A percentile compares a stretch with the other conserved stretches of the same genome.
Conservation (phyloP, 2,797 vertebrate species). For the Leptoclinus maculatus region DNA sequence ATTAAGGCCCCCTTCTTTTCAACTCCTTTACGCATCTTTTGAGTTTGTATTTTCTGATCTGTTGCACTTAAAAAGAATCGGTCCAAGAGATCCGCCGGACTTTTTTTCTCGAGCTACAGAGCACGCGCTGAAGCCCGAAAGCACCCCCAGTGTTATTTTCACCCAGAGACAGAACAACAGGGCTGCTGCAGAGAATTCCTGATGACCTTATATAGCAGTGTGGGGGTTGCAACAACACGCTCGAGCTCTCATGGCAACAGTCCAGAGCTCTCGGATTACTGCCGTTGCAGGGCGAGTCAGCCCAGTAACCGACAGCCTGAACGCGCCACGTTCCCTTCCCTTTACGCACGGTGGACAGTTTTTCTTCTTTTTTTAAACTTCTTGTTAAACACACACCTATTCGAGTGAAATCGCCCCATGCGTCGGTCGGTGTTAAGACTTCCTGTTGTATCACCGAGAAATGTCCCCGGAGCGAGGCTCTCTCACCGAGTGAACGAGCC, state of each 20-base stretch:
- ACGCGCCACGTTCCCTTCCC: conserved; percentile 22
- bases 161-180: conserved; percentile 60
- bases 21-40: conserved; percentile 34
- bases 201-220: conserved; percentile 84
- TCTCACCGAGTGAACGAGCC: conserved; percentile 60
- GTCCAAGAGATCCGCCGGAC: conserved; percentile 1
- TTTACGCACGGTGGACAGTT: not conserved
- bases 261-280: conserved; percentile 77
- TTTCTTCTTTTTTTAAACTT: conserved; percentile 1
- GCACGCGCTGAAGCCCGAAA: conserved; percentile 38
- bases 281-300: conserved; percentile 60
- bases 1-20: conserved; percentile 1
- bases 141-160: conserved; percentile 60
- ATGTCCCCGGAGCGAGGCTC: conserved; percentile 17
- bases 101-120: conserved; percentile 19
- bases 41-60: conserved; percentile 47
- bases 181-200: conserved; percentile 60
- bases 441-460: conserved; percentile 32
- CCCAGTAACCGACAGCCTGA: conserved; percentile 43
- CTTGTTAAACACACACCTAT: conserved; percentile 23
- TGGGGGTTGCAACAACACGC: conserved; percentile 51
- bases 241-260: conserved; percentile 71
- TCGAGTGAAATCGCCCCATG: conserved; percentile 24
- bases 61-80: conserved; percentile 33
- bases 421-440: conserved; percentile 26